phyloP scores from a whole-genome alignment of 2,113 vertebrate genomes.

The Pycnonotus jocosus region DNA sequence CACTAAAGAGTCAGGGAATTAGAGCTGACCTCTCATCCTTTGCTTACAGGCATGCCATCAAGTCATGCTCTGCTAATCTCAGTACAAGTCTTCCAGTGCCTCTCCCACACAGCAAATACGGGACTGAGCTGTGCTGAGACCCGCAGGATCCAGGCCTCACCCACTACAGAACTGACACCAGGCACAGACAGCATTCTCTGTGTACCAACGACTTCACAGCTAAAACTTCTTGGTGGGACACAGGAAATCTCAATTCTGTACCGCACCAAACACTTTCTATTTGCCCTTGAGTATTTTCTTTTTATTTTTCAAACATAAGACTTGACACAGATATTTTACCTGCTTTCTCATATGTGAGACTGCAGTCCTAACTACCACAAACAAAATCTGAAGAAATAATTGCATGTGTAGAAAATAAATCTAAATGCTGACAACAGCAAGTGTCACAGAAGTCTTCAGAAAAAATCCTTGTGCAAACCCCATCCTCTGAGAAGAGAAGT shows the following conservation, averaged over 20 bases:
- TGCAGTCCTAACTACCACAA: neutral
- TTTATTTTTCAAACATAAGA: neutral
- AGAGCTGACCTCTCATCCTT: neutral
- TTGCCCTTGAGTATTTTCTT: neutral
- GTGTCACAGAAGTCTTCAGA: neutral
- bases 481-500: neutral
- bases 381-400: neutral
- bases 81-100: neutral
- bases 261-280: neutral
- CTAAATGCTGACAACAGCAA: neutral
- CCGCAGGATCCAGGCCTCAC: neutral
- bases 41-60: neutral
- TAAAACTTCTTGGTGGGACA: neutral
- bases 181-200: neutral
- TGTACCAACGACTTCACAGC: neutral
- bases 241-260: neutral
- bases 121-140: neutral
- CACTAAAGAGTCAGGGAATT: neutral
- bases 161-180: neutral
- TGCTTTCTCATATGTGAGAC: neutral
- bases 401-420: neutral
- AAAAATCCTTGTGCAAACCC: neutral
- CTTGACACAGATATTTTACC: neutral
- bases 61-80: neutral
- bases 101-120: neutral